phyloP scores from a whole-genome alignment of 2,113 vertebrate species.

The Taurulus bubalis region DNA sequence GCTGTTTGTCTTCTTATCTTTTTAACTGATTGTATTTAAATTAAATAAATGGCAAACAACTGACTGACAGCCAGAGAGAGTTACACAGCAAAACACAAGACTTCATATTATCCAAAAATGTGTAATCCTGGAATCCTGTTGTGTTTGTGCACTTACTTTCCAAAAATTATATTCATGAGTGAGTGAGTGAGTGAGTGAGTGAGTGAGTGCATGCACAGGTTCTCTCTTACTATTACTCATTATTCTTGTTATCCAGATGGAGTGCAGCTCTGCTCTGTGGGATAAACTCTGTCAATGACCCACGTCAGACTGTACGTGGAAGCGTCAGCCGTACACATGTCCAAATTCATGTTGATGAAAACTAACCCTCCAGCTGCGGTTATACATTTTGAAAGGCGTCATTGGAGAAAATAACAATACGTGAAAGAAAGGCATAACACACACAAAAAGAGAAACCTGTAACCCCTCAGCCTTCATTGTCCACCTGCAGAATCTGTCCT shows the following conservation, averaged over 20 bases:
- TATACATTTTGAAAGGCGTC: neutral
- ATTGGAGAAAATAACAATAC: neutral
- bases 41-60: neutral
- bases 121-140: slow-evolving; percentile 26
- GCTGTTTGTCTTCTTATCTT: neutral
- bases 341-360: slow-evolving; percentile 6
- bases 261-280: slow-evolving; percentile 31
- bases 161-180: neutral
- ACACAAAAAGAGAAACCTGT: neutral
- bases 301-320: slow-evolving; percentile 12
- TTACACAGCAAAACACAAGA: neutral
- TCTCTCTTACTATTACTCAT: slow-evolving; percentile 45
- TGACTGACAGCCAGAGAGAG: neutral
- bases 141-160: slow-evolving; percentile 2
- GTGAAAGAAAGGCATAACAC: neutral
- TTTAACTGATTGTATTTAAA: neutral
- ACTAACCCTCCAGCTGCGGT: neutral
- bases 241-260: slow-evolving; percentile 55
- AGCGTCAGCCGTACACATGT: slow-evolving; percentile 2
- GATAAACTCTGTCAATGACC: slow-evolving; percentile 34
- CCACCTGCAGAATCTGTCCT: neutral
- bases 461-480: neutral
- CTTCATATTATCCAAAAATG: neutral
- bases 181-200: no score
- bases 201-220: slow-evolving; percentile 4